Percentiles rank a stretch among this genome's conserved stretches.
Conservation (phyloP, 2,797 vertebrate species). For the Oophaga sylvatica region DNA sequence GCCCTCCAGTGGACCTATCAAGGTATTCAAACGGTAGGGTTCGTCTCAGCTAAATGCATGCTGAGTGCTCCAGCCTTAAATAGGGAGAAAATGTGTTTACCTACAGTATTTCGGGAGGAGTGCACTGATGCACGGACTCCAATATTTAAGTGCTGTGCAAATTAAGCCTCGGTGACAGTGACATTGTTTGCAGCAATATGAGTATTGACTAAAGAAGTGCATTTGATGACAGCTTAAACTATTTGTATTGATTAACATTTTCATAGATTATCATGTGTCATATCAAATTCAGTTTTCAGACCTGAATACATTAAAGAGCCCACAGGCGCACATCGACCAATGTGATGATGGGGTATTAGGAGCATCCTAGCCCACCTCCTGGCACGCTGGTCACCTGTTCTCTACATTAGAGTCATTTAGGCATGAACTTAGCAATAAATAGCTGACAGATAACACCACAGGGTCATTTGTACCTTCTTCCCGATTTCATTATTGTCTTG, state of each 20-base stretch:
- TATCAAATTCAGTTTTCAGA: conserved; percentile 91
- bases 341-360: conserved; percentile 71
- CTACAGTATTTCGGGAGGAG: conserved; percentile 85
- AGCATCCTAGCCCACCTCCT: conserved; percentile 74
- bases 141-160: conserved; percentile 97
- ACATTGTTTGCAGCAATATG: conserved; percentile 94
- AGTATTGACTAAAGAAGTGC: conserved; percentile 93
- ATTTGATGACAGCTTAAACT: conserved; percentile 98
- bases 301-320: conserved; percentile 91
- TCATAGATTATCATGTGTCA: conserved; percentile 99
- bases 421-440: conserved; percentile 94
- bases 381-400: conserved; percentile 86
- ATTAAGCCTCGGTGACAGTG: conserved; percentile 96
- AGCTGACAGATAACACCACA: conserved; percentile 75
- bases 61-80: conserved; percentile 91
- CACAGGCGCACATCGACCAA: conserved; percentile 81
- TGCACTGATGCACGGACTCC: conserved; percentile 92
- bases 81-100: conserved; percentile 97
- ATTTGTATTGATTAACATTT: conserved; percentile 99
- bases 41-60: conserved; percentile 85
- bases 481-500: conserved; percentile 62
- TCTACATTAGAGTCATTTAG: conserved; percentile 84
- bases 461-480: conserved; percentile 71
- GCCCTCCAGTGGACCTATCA: conserved; percentile 99
- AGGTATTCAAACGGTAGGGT: conserved; percentile 94